A percentile compares a stretch with the other conserved stretches of the same genome.
Evolutionary conservation across 2,888 invertebrate species (phyloP).

Genomic region (Spicauda simplicius): DNA sequence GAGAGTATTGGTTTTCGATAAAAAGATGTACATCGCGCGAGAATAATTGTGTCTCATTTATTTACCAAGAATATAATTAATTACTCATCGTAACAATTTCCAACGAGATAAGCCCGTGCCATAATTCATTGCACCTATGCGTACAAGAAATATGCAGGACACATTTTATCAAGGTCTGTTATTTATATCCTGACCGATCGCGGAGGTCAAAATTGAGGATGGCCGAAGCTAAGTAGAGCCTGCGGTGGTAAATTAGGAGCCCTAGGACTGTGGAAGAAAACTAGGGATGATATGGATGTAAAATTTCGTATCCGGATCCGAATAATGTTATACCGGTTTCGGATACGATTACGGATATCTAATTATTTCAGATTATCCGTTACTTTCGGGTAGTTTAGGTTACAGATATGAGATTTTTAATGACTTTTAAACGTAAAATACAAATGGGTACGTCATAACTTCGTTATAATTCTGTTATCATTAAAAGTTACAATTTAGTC

Average conservation of each 20-base stretch:
- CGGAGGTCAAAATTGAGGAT: conserved; percentile 48
- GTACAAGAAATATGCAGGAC: conserved; percentile 43
- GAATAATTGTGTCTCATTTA: conserved; percentile 38
- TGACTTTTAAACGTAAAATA: no score
- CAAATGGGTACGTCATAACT: no score
- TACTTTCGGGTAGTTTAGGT: no score
- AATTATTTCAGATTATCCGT: no score
- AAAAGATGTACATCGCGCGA: conserved; percentile 33
- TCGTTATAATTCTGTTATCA: no score
- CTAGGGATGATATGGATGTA: no score
- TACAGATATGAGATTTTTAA: no score
- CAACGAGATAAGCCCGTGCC: conserved; percentile 43
- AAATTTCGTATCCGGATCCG: no score
- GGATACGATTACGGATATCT: no score
- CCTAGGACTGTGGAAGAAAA: conserved; percentile 43
- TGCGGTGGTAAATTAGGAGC: conserved; percentile 42
- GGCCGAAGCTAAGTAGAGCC: conserved; percentile 43
- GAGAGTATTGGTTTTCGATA: conserved; percentile 34
- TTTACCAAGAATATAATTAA: conserved; percentile 42
- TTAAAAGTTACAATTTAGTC: no score
- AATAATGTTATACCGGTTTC: no score
- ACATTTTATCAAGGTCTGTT: conserved; percentile 47
- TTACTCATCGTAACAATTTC: conserved; percentile 43
- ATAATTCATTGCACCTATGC: conserved; percentile 45
- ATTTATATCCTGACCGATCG: conserved; percentile 48